Evolutionary conservation across 2,888 invertebrate genomes (phyloP).

Genomic region (Erannis defoliaria): DNA sequence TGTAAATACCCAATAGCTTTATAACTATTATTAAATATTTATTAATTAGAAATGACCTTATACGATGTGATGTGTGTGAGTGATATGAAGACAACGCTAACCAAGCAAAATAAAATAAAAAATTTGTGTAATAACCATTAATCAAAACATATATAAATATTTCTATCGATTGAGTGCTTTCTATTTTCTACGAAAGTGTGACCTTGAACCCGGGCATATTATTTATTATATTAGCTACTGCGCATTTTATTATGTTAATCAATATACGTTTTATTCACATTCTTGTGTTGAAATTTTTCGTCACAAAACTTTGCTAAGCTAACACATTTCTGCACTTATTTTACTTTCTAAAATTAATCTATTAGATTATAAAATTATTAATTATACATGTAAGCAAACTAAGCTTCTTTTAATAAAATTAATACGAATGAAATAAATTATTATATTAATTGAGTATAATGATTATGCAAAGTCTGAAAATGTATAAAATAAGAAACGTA

Average conservation of each 20-base stretch:
- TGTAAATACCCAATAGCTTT: no score
- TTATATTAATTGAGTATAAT: no score
- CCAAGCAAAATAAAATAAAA: slow-evolving; percentile 11
- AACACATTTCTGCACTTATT: slow-evolving; percentile 6
- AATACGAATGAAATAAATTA: no score
- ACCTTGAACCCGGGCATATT: slow-evolving; percentile 41
- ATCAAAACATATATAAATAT: slow-evolving; percentile 32
- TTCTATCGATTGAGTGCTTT: slow-evolving; percentile 34
- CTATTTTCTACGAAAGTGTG: slow-evolving; percentile 44
- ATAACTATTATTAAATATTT: no score
- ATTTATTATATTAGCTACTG: slow-evolving; percentile 19
- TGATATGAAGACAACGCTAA: slow-evolving; percentile 5
- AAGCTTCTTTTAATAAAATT: no score
- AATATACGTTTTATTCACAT: slow-evolving; percentile 14
- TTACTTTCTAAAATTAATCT: background rate
- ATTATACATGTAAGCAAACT: background rate
- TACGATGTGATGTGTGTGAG: no score
- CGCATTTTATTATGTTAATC: slow-evolving; percentile 30
- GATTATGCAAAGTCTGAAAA: background rate
- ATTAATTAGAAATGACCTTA: no score
- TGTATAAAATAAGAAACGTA: no score
- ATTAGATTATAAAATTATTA: background rate
- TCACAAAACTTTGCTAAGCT: slow-evolving; percentile 6
- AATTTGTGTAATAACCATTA: slow-evolving; percentile 21
- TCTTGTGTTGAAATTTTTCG: slow-evolving; percentile 25